phyloP scores from a whole-genome alignment of 2,888 invertebrate species.

The Melitaea athalia region DNA sequence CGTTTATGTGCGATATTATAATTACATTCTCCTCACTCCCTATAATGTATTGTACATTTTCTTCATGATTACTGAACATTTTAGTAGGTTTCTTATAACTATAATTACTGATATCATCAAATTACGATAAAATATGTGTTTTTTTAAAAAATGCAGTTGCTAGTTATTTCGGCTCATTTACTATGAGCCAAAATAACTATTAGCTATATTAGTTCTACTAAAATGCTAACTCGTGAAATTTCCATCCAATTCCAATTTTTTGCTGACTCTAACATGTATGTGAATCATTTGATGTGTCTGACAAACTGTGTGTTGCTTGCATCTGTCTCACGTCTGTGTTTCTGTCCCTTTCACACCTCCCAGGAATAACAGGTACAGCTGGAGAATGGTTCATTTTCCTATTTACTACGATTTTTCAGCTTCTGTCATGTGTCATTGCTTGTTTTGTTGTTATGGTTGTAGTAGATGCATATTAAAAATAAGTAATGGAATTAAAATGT shows the following conservation, averaged over 20 bases:
- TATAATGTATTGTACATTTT: no score
- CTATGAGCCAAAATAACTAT: no score
- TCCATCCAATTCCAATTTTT: neutral
- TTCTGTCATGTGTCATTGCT: conserved; percentile 75
- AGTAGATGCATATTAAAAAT: conserved; percentile 2
- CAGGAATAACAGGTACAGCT: conserved; percentile 82
- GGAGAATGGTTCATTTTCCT: conserved; percentile 60
- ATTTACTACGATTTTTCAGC: conserved; percentile 60
- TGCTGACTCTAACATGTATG: conserved; percentile 27
- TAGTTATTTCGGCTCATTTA: no score
- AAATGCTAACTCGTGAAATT: no score
- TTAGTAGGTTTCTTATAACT: no score
- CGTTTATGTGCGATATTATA: no score
- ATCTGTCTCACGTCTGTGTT: conserved; percentile 81
- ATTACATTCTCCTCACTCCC: no score
- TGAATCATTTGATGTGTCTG: conserved; percentile 32
- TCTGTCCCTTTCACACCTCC: conserved; percentile 80
- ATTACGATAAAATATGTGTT: no score
- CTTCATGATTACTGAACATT: no score
- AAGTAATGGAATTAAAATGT: neutral
- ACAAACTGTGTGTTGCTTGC: conserved; percentile 70
- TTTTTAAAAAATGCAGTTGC: no score
- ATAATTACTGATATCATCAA: no score
- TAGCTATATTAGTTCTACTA: neutral
- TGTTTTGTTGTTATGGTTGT: conserved; percentile 48